phyloP scores from a whole-genome alignment of 2,888 invertebrate genomes.

The Calephelis perditalis region DNA sequence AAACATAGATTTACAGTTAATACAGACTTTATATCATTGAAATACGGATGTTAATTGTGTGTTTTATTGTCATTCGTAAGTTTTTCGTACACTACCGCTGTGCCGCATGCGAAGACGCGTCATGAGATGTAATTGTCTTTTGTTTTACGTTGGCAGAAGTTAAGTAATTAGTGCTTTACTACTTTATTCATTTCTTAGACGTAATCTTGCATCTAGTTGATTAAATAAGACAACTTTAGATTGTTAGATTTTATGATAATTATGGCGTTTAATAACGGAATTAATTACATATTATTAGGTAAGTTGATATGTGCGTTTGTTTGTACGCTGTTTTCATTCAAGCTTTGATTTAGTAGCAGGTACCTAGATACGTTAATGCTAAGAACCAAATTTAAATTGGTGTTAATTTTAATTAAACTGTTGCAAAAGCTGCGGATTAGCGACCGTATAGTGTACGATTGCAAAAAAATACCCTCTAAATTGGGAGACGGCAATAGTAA shows the following conservation, averaged over 20 bases:
- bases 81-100: conserved; percentile 60
- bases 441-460: too few relatives aligned
- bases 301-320: too few relatives aligned
- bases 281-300: neutral
- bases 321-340: too few relatives aligned
- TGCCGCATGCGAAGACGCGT: conserved; percentile 50
- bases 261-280: neutral
- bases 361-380: too few relatives aligned
- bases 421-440: too few relatives aligned
- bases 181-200: conserved; percentile 20
- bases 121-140: conserved; percentile 70
- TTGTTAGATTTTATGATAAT: neutral
- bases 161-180: conserved; percentile 32
- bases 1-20: conserved; percentile 32
- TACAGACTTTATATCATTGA: conserved; percentile 5
- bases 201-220: conserved; percentile 17
- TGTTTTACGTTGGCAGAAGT: conserved; percentile 49
- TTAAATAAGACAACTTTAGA: neutral
- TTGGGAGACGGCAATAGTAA: too few relatives aligned
- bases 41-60: conserved; percentile 31
- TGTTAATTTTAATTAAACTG: too few relatives aligned
- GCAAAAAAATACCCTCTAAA: too few relatives aligned
- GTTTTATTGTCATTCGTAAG: conserved; percentile 25
- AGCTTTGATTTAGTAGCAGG: too few relatives aligned
- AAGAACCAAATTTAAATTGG: too few relatives aligned